Evolutionary conservation across 2,113 vertebrate genomes (phyloP).

Genomic region (Ifrita kowaldi): DNA sequence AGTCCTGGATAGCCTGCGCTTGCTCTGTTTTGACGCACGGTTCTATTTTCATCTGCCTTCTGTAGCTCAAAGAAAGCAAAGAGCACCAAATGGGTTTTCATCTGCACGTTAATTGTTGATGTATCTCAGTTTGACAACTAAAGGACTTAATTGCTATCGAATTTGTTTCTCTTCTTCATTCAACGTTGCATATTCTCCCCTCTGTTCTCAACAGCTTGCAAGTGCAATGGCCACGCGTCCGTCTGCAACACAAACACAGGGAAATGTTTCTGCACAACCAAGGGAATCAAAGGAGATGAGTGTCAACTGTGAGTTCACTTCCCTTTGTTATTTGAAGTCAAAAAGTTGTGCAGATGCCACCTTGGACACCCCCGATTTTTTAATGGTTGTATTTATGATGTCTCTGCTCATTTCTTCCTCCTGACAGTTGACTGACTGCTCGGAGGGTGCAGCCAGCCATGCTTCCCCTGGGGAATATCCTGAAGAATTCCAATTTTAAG

Average conservation of each 20-base stretch:
- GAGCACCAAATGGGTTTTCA: not conserved
- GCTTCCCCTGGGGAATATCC: not conserved
- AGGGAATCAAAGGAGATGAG: constrained; percentile 96
- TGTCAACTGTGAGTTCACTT: constrained; percentile 90
- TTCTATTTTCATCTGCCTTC: not conserved
- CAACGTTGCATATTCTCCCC: not conserved
- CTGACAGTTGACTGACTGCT: not conserved
- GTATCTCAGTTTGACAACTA: not conserved
- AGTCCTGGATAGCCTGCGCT: not conserved
- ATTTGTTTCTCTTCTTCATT: not conserved
- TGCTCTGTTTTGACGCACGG: accelerated
- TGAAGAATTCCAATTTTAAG: not conserved
- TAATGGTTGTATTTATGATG: not conserved
- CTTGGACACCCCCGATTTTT: not conserved
- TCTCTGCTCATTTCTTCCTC: not conserved
- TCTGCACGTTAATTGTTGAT: not conserved
- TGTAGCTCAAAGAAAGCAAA: not conserved
- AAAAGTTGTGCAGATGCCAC: accelerated
- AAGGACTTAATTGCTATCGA: not conserved
- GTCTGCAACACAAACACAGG: constrained; percentile 92
- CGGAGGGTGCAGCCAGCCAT: not conserved
- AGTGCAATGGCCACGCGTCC: constrained; percentile 93
- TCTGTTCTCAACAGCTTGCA: constrained; percentile 81
- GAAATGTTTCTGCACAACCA: constrained; percentile 98
- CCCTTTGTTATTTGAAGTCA: not conserved